phyloP scores from a whole-genome alignment of 2,113 vertebrate genomes.

The Hemibagrus wyckioides region DNA sequence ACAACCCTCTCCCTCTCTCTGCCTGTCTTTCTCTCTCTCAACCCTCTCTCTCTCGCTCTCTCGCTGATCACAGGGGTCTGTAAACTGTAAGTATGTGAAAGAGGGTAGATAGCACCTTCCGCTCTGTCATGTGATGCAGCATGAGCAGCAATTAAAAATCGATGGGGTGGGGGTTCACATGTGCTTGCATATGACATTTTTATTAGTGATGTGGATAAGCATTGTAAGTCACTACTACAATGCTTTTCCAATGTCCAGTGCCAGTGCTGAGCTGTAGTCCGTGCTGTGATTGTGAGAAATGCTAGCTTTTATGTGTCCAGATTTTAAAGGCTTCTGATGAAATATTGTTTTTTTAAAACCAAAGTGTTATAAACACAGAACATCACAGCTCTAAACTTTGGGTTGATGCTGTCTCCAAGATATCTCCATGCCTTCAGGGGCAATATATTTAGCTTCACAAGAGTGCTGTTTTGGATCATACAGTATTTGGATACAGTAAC shows the following conservation, averaged over 20 bases:
- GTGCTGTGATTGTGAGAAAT: no score
- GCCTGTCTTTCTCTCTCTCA: no score
- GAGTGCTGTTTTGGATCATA: not conserved
- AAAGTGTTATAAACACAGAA: not conserved
- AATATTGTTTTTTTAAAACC: not conserved
- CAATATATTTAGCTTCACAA: no score
- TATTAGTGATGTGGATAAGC: not conserved
- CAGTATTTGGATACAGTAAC: not conserved
- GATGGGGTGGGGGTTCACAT: no score
- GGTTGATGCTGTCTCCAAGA: not conserved
- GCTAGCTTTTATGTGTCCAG: not conserved
- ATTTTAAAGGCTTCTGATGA: not conserved
- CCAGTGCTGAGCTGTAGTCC: no score
- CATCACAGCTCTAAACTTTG: not conserved
- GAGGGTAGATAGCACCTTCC: no score
- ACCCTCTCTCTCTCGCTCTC: no score
- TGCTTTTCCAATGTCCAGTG: not conserved
- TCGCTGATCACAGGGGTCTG: not conserved
- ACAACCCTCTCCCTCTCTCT: no score
- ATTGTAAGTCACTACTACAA: not conserved
- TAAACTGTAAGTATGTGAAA: no score
- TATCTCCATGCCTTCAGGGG: not conserved
- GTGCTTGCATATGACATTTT: not conserved
- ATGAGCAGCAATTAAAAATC: no score
- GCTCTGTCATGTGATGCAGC: no score